Evolutionary conservation across 2,113 vertebrate species (phyloP).

Genomic region (Hydrochoerus hydrochaeris): DNA sequence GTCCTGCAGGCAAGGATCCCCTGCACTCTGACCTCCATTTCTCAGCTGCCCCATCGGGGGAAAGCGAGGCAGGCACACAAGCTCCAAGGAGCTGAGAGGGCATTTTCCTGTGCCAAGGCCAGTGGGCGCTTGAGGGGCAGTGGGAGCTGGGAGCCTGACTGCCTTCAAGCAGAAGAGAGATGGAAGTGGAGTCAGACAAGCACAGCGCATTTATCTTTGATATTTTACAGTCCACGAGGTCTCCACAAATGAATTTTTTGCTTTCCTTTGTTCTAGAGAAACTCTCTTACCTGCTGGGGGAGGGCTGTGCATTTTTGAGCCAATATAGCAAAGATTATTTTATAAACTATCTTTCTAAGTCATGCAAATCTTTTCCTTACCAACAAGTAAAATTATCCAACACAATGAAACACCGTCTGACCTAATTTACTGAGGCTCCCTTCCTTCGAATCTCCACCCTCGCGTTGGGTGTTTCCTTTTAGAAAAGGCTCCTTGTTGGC

Average conservation of each 20-base stretch:
- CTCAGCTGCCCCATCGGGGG: not conserved
- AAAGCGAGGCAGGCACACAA: accelerated
- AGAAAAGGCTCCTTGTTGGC: not conserved
- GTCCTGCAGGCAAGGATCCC: accelerated
- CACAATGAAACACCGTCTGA: not conserved
- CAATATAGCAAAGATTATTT: not conserved
- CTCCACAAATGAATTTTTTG: not conserved
- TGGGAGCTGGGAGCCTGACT: not conserved
- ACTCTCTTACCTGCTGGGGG: not conserved
- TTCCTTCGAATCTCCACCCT: not conserved
- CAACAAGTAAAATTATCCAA: not conserved
- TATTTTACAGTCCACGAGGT: not conserved
- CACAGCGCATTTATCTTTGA: not conserved
- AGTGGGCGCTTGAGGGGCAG: not conserved
- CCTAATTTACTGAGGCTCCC: not conserved
- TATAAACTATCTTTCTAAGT: not conserved
- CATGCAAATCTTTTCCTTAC: not conserved
- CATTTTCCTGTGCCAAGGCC: accelerated
- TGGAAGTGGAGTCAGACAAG: accelerated
- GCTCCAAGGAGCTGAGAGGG: not conserved
- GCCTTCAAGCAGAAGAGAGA: not conserved
- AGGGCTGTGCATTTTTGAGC: not conserved
- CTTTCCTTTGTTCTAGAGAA: not conserved
- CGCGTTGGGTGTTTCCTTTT: not conserved
- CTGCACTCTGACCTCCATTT: accelerated